phyloP scores from a whole-genome alignment of 2,113 vertebrate genomes.

The Gambusia affinis region DNA sequence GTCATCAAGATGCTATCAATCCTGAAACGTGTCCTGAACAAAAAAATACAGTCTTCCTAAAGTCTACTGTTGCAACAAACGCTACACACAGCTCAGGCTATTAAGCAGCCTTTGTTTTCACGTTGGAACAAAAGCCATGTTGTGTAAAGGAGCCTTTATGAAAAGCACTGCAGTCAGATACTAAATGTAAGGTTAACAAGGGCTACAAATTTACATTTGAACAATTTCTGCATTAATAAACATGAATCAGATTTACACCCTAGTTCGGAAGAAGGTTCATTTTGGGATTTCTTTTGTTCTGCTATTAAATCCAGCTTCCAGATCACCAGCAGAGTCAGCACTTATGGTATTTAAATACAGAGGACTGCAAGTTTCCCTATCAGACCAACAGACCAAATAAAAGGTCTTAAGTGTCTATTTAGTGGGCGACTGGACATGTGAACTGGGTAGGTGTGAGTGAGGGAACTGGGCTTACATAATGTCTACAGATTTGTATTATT shows the following conservation, averaged over 20 bases:
- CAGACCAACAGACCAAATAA: too few species aligned
- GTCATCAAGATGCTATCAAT: slow-evolving; percentile 68
- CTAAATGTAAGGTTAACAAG: not conserved
- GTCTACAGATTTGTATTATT: slow-evolving; percentile 6
- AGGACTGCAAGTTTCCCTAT: too few species aligned
- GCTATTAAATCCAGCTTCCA: too few species aligned
- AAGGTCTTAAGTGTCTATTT: slow-evolving; percentile 23
- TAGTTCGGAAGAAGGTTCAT: too few species aligned
- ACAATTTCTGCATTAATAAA: not conserved
- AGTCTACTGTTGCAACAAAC: slow-evolving; percentile 55
- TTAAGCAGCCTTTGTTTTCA: slow-evolving; percentile 67
- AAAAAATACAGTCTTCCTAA: slow-evolving; percentile 46
- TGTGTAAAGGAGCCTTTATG: slow-evolving; percentile 38
- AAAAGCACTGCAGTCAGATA: slow-evolving; percentile 7
- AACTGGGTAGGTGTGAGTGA: slow-evolving; percentile 32
- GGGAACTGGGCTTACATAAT: slow-evolving; percentile 29
- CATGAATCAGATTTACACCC: not conserved
- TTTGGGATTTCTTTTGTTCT: too few species aligned
- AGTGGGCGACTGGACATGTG: slow-evolving; percentile 66
- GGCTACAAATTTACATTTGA: not conserved
- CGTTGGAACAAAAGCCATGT: slow-evolving; percentile 57
- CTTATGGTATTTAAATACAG: too few species aligned
- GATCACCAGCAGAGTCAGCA: too few species aligned
- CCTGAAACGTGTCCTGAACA: slow-evolving; percentile 58
- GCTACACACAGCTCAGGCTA: slow-evolving; percentile 37